phyloP scores from a whole-genome alignment of 2,113 vertebrate genomes.

The Circaetus gallicus region DNA sequence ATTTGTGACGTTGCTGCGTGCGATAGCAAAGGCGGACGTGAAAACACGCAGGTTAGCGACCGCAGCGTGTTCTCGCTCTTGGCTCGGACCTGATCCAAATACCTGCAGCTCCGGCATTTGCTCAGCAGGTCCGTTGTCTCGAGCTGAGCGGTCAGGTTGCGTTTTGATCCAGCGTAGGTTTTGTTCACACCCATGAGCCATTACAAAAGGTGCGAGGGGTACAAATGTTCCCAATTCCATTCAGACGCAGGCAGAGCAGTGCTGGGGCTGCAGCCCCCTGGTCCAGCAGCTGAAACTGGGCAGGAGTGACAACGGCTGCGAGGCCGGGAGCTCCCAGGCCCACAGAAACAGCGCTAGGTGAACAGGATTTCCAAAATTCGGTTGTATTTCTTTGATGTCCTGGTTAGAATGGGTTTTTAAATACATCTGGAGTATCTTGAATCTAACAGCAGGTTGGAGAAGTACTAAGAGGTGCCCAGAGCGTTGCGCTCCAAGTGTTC shows the following conservation, averaged over 20 bases:
- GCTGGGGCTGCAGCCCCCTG: background rate
- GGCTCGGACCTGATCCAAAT: no score
- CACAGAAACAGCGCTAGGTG: rapidly evolving
- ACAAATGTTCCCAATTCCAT: rapidly evolving
- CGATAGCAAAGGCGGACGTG: rapidly evolving
- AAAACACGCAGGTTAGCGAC: background rate
- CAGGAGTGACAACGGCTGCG: background rate
- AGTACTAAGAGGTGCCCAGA: background rate
- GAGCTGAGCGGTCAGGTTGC: rapidly evolving
- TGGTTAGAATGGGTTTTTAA: background rate
- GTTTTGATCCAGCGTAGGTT: background rate
- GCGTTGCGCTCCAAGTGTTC: background rate
- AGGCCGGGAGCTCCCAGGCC: background rate
- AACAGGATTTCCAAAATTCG: rapidly evolving
- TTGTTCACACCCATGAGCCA: rapidly evolving
- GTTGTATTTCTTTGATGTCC: rapidly evolving
- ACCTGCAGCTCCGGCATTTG: background rate
- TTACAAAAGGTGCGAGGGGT: rapidly evolving
- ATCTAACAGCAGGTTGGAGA: background rate
- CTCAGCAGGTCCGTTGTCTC: background rate
- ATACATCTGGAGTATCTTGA: rapidly evolving
- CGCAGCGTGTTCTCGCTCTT: background rate
- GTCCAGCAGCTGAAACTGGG: background rate
- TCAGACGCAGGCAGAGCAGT: rapidly evolving
- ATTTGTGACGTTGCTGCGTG: rapidly evolving